phyloP scores from a whole-genome alignment of 2,113 vertebrate species.

The Azemiops feae region DNA sequence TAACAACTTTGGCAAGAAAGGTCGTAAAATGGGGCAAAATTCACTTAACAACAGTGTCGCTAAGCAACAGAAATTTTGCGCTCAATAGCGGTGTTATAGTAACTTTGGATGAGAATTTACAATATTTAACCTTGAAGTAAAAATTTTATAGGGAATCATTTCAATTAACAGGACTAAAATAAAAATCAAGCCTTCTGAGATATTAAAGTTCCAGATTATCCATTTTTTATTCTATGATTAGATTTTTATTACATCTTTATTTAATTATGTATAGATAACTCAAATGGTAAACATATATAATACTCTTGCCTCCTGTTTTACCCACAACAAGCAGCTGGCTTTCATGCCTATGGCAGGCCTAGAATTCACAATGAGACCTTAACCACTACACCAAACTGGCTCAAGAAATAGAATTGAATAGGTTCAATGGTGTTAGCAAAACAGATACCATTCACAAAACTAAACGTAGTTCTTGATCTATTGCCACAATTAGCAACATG shows the following conservation, averaged over 20 bases:
- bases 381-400: neutral
- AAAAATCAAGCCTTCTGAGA: neutral
- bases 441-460: conserved; percentile 25
- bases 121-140: neutral
- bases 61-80: neutral
- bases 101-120: neutral
- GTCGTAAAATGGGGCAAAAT: too few relatives aligned
- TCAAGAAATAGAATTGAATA: conserved; percentile 11
- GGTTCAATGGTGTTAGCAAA: conserved; percentile 45
- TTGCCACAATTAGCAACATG: neutral
- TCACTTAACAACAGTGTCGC: neutral
- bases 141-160: neutral
- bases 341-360: neutral
- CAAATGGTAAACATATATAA: neutral
- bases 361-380: neutral
- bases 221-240: neutral
- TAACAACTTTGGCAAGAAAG: too few relatives aligned
- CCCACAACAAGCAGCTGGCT: neutral
- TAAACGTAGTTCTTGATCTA: neutral
- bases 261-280: neutral
- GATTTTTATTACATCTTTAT: neutral
- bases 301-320: neutral
- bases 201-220: neutral
- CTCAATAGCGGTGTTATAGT: neutral
- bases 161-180: neutral